These are phyloP conservation scores for Entomobrya multifasciata DNA, from an alignment of 2,888 invertebrate species.

Conservation along the genomic window DNA sequence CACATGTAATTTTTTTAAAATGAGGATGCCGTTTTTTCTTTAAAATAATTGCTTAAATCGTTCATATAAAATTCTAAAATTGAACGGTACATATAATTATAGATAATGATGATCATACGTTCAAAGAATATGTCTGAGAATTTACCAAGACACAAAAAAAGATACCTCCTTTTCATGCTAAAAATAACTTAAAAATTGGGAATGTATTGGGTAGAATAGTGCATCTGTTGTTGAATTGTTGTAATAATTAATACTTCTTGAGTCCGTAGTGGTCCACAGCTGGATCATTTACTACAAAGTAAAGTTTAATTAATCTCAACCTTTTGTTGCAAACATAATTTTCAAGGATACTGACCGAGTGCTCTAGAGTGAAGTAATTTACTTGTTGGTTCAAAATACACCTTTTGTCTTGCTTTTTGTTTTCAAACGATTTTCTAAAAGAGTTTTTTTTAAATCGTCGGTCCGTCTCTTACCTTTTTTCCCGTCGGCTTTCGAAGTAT, in stretches of 20 bases:
- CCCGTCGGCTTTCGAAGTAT: too few relatives aligned
- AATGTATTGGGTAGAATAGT: background rate
- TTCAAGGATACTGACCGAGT: too few relatives aligned
- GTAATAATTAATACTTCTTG: background rate
- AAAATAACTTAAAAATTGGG: background rate
- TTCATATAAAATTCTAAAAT: background rate
- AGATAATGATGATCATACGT: background rate
- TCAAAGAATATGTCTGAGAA: background rate
- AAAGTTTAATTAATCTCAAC: too few relatives aligned
- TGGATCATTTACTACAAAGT: background rate
- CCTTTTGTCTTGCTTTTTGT: too few relatives aligned
- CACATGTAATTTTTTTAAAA: background rate
- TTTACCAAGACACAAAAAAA: background rate
- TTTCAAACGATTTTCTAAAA: too few relatives aligned
- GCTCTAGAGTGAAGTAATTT: too few relatives aligned
- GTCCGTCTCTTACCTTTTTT: too few relatives aligned
- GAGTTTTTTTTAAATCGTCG: too few relatives aligned
- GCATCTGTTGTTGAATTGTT: background rate
- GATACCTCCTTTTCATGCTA: background rate
- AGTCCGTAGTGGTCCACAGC: background rate
- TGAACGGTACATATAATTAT: background rate
- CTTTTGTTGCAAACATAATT: too few relatives aligned
- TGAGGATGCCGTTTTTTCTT: background rate
- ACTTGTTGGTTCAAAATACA: too few relatives aligned
- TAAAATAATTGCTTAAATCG: slow-evolving; percentile 3